These are phyloP conservation scores for Neodiprion pinetum DNA, from an alignment of 1,140 invertebrate species.

Conservation along the genomic window DNA sequence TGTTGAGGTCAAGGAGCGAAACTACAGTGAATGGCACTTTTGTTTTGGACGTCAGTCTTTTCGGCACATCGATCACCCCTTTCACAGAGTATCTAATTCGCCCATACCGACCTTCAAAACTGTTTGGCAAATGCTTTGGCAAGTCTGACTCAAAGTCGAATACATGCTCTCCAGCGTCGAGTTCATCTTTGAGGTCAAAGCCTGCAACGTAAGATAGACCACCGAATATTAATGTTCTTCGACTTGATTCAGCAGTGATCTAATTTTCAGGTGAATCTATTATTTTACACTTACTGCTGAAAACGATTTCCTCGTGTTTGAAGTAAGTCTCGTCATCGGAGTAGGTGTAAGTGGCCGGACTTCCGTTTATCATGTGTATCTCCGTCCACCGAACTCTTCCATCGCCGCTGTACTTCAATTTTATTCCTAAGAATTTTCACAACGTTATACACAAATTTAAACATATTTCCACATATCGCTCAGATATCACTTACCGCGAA, in stretches of 20 bases:
- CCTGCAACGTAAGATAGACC: background rate
- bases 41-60: background rate
- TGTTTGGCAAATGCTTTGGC: background rate
- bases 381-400: background rate
- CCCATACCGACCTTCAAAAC: background rate
- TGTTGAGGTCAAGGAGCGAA: background rate
- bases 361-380: background rate
- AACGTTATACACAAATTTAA: too few relatives aligned
- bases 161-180: background rate
- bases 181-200: background rate
- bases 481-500: slow-evolving; percentile 44
- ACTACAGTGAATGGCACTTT: background rate
- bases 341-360: background rate
- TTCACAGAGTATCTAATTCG: background rate
- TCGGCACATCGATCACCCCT: background rate
- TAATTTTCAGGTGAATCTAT: too few relatives aligned
- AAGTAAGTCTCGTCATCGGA: background rate
- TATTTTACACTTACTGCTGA: background rate
- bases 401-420: background rate
- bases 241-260: too few relatives aligned
- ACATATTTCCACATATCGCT: background rate
- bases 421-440: background rate
- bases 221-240: background rate
- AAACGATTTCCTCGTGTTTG: background rate
- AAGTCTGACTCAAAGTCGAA: background rate